phyloP scores from a whole-genome alignment of 2,888 invertebrate genomes.

The Thereva unica region DNA sequence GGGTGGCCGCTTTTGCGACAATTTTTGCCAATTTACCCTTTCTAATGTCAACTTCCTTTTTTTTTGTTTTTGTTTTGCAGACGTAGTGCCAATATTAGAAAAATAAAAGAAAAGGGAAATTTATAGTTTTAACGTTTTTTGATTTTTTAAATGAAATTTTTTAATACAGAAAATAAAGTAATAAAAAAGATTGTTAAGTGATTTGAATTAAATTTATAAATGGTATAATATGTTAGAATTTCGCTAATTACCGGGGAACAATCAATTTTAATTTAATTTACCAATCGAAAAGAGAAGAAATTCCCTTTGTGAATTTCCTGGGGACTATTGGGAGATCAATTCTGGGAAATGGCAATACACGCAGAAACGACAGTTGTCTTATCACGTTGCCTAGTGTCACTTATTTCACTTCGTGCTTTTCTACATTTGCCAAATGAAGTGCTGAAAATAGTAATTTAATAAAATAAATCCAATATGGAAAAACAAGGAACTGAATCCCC shows the following conservation, averaged over 20 bases:
- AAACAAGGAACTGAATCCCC: conserved; percentile 47
- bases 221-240: not conserved
- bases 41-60: too few relatives aligned
- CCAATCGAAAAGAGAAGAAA: not conserved
- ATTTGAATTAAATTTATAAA: not conserved
- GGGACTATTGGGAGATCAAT: too few relatives aligned
- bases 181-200: not conserved
- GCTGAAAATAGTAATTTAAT: not conserved
- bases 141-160: not conserved
- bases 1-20: not conserved
- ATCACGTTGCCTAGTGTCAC: too few relatives aligned
- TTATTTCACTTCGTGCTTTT: too few relatives aligned
- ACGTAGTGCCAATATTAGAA: too few relatives aligned
- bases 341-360: too few relatives aligned
- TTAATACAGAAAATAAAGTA: not conserved
- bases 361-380: too few relatives aligned
- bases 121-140: not conserved
- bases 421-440: too few relatives aligned
- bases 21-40: not conserved
- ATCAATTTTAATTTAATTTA: not conserved
- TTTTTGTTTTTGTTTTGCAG: too few relatives aligned
- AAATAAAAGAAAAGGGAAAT: not conserved
- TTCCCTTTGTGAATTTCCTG: too few relatives aligned
- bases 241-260: not conserved
- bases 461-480: conserved; percentile 41